Evolutionary conservation across 2,888 invertebrate species (phyloP).

Genomic region (Pheosia tremula): DNA sequence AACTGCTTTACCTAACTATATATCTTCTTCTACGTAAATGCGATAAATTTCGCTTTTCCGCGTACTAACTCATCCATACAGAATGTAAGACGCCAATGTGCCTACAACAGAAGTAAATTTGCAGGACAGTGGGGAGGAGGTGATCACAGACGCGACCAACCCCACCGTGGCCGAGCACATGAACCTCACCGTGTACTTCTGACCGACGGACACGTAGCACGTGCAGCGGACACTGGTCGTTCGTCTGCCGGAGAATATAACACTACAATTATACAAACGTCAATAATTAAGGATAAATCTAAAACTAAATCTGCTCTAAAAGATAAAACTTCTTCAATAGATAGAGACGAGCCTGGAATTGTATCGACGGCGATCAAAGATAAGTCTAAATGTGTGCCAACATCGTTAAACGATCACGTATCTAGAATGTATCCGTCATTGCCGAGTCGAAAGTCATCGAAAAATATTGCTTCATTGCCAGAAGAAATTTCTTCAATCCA

Average conservation of each 20-base stretch:
- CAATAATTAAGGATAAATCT: not conserved
- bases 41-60: constrained; percentile 4
- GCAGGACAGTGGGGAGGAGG: constrained; percentile 63
- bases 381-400: not conserved
- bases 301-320: not conserved
- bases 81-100: constrained; percentile 25
- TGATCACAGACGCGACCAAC: constrained; percentile 68
- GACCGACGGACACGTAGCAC: constrained; percentile 31
- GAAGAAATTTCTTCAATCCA: not conserved
- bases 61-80: constrained; percentile 14
- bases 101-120: constrained; percentile 42
- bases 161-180: constrained; percentile 82
- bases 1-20: too few relatives aligned
- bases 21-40: too few relatives aligned
- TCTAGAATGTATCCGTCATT: not conserved
- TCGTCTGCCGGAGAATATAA: not conserved
- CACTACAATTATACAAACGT: not conserved
- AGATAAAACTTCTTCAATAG: not conserved
- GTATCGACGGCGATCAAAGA: not conserved
- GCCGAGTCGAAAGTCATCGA: not conserved
- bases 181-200: constrained; percentile 90
- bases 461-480: not conserved
- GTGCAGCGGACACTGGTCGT: constrained; percentile 5
- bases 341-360: not conserved
- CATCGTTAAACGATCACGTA: not conserved